Evolutionary conservation across 2,113 vertebrate genomes (phyloP).

Genomic region (Xiphophorus maculatus): DNA sequence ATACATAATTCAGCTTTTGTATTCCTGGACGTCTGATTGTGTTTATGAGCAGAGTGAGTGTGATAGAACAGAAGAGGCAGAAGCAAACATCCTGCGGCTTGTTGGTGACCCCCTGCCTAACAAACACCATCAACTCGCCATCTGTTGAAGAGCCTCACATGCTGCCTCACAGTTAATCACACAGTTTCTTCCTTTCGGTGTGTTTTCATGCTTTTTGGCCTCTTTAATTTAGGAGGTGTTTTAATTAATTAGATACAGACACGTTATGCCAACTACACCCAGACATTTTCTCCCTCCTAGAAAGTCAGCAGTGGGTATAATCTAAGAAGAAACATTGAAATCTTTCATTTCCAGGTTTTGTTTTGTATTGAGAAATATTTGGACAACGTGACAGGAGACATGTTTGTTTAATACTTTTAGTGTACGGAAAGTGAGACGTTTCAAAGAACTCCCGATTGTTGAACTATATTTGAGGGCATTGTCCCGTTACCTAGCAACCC

Average conservation of each 20-base stretch:
- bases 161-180: not conserved
- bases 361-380: too few relatives aligned
- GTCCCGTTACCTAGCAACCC: too few relatives aligned
- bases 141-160: not conserved
- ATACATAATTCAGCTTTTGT: not conserved
- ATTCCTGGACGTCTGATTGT: not conserved
- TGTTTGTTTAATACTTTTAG: too few relatives aligned
- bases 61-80: not conserved
- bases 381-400: too few relatives aligned
- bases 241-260: not conserved
- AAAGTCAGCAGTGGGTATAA: not conserved
- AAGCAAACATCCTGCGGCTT: not conserved
- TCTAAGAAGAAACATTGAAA: not conserved
- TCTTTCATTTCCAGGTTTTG: too few relatives aligned
- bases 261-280: not conserved
- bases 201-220: not conserved
- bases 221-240: not conserved
- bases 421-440: too few relatives aligned
- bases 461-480: too few relatives aligned
- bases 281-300: not conserved
- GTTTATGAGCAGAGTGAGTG: not conserved
- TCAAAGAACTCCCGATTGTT: too few relatives aligned
- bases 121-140: not conserved
- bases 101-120: not conserved
- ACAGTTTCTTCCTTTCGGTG: not conserved